phyloP scores from a whole-genome alignment of 2,113 vertebrate genomes.

The Eulemur rufifrons region DNA sequence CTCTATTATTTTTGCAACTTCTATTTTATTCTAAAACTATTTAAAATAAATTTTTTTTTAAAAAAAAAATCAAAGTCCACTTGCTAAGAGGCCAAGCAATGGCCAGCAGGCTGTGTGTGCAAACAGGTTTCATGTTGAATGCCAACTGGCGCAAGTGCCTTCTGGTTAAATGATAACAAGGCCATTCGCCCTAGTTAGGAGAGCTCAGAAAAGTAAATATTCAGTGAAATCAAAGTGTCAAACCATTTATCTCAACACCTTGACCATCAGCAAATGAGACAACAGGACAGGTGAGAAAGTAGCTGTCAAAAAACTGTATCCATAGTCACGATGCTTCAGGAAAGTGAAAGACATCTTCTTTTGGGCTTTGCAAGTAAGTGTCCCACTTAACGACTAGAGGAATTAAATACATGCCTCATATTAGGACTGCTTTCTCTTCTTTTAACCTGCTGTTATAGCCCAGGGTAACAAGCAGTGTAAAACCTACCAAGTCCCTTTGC shows the following conservation, averaged over 20 bases:
- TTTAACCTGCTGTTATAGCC: neutral
- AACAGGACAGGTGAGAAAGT: neutral
- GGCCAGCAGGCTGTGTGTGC: neutral
- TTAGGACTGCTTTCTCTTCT: neutral
- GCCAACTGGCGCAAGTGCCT: neutral
- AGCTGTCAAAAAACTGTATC: neutral
- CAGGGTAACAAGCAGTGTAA: neutral
- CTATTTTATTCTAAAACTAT: neutral
- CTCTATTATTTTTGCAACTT: neutral
- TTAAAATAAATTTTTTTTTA: neutral
- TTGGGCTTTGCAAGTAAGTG: neutral
- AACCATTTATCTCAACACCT: neutral
- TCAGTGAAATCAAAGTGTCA: neutral
- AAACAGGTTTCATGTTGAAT: neutral
- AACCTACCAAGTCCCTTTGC: neutral
- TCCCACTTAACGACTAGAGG: neutral
- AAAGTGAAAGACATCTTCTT: neutral
- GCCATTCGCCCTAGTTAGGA: neutral
- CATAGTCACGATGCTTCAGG: neutral
- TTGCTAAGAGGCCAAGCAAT: neutral
- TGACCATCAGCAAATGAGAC: neutral
- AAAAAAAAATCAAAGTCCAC: neutral
- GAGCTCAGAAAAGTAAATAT: neutral
- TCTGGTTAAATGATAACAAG: neutral
- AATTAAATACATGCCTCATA: neutral